phyloP scores from a whole-genome alignment of 1,140 invertebrate species.

The Trinorchestia longiramus region DNA sequence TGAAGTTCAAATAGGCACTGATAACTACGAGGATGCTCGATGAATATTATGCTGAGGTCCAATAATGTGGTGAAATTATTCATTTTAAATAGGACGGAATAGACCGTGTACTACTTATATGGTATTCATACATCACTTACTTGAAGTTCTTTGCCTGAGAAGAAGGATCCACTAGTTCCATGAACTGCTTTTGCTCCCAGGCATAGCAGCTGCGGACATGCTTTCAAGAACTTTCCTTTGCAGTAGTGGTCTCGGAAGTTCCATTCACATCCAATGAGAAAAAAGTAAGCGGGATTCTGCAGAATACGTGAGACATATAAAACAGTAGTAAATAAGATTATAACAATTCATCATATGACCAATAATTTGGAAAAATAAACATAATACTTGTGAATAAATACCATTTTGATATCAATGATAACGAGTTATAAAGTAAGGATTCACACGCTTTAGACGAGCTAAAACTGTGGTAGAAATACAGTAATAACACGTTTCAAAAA shows the following conservation, averaged over 20 bases:
- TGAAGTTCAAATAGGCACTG: no score
- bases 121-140: not conserved
- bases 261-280: not conserved
- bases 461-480: not conserved
- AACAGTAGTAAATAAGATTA: not conserved
- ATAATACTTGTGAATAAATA: not conserved
- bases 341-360: not conserved
- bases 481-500: not conserved
- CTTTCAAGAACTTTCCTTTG: not conserved
- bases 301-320: not conserved
- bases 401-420: not conserved
- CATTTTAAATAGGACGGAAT: no score
- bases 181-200: not conserved
- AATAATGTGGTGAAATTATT: no score
- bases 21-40: no score
- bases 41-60: no score
- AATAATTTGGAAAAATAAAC: not conserved
- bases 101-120: no score
- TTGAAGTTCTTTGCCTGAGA: not conserved
- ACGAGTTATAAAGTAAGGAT: not conserved
- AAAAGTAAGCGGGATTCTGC: not conserved
- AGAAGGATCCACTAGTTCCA: not conserved
- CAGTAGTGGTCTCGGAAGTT: constrained; percentile 7
- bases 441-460: not conserved
- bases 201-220: not conserved